phyloP scores from a whole-genome alignment of 2,888 invertebrate genomes.

The Calliphora vomitoria region DNA sequence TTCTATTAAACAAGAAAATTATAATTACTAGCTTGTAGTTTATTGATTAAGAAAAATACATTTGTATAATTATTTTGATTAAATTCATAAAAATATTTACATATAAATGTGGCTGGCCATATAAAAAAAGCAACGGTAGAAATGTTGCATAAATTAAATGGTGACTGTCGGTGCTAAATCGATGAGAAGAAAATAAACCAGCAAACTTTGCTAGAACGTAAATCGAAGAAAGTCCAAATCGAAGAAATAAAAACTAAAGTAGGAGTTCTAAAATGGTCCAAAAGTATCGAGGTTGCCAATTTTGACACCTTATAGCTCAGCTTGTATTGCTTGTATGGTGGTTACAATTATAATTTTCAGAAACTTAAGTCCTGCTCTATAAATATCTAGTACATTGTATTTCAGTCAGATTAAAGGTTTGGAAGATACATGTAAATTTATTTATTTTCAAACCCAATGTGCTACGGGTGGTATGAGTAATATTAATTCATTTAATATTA shows the following conservation, averaged over 20 bases:
- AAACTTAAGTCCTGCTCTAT: too few species aligned
- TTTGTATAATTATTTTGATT: constrained; percentile 51
- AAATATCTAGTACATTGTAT: too few species aligned
- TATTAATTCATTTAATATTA: too few species aligned
- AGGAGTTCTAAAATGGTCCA: too few species aligned
- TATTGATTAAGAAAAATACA: constrained; percentile 24
- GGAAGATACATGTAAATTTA: too few species aligned
- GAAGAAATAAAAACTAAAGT: background rate
- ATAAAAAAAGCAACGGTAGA: constrained; percentile 38
- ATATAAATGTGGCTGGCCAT: constrained; percentile 52
- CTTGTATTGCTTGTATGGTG: too few species aligned
- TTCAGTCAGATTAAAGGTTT: too few species aligned
- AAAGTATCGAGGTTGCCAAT: background rate
- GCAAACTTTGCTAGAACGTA: background rate
- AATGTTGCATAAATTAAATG: constrained; percentile 36
- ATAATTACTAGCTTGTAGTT: constrained; percentile 34
- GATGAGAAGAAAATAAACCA: background rate
- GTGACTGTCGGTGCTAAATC: background rate
- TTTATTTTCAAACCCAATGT: too few species aligned
- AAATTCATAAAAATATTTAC: constrained; percentile 64
- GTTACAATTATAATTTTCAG: too few species aligned
- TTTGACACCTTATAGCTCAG: too few species aligned
- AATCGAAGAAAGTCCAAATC: background rate
- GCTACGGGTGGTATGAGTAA: too few species aligned
- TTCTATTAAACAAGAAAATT: constrained; percentile 41